Base-by-base conservation (phyloP, 2,888 invertebrate genomes). In the Lithophane ornitopus region DNA sequence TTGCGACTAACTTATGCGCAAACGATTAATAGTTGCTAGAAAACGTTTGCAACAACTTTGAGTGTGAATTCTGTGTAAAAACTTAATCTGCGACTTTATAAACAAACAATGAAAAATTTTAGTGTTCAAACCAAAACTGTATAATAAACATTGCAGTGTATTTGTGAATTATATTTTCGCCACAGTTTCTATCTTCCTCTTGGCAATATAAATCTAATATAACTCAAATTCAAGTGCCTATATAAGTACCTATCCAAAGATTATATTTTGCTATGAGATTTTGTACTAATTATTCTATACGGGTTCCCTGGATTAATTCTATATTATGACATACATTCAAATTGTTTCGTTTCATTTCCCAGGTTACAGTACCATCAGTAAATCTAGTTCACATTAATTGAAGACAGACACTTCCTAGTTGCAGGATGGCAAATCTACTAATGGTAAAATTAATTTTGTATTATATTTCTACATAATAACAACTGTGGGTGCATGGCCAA, bases 381-480 rank as follows among this genome's bases (percentile, higher is more conserved):
- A 73, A 85, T 67, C 76, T 82, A 77, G 79, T 59, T 70, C 74
- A 76, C 69, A 58, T 67, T 78, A 71, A 78, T 87, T 70, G 61
- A 74, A 78, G 62, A 70, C 41, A 70, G 52, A 49, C 54, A 71
- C 52, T 87, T 87, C 77, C 88, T 85, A 26, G 54, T 79, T 67
- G 66, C 67, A 87, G 74, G 76, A 76, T 71, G 54, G 76, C 14
- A 28, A 68, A 71, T 70, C 46, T 75, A 74, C 74, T 75, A 80
- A 82, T 75, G 46, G 62, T 71, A 73, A 78, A 81, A 87, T 78
- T 85, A 87, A 88, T 65, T 77, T 85, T 74, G 76, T 75, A 74
- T 80, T 76, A 74, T 67, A 84, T 82, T 88, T 87, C 76, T 82
- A 78, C 80, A 85, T 81, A 74, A 81, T 74, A 73, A 61, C 61